These are phyloP conservation scores for Pocillopora damicornis DNA, from an alignment of 64 coral and sea anemone genomes.

Conservation along the genomic window DNA sequence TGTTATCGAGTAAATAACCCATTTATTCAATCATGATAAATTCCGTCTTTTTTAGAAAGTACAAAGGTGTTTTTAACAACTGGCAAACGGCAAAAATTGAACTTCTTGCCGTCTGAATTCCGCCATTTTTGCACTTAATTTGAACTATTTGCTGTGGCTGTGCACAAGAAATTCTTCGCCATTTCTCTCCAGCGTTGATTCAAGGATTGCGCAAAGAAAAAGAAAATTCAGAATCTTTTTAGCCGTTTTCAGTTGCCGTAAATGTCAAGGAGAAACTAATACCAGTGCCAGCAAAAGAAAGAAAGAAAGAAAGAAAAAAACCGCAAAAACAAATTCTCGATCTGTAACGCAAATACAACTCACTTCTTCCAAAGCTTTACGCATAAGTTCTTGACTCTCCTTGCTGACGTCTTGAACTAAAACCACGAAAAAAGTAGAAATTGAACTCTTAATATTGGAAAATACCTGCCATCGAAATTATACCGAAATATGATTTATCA, in stretches of 20 bases:
- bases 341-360: not conserved
- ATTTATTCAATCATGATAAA: not conserved
- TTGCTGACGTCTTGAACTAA: conserved; percentile 97
- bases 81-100: no score
- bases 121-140: no score
- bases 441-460: not conserved
- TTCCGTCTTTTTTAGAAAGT: not conserved
- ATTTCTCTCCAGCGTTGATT: no score
- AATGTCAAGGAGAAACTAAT: no score
- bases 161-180: no score
- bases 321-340: not conserved
- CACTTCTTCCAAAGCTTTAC: conserved; percentile 86
- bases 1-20: not conserved
- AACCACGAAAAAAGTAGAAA: not conserved
- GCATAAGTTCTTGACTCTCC: conserved; percentile 96
- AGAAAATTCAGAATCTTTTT: no score
- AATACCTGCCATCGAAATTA: not conserved
- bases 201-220: no score
- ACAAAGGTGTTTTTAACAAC: no score
- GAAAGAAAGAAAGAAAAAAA: not conserved
- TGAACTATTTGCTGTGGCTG: no score
- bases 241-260: no score
- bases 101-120: no score
- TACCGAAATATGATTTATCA: no score
- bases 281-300: not conserved